Base-by-base conservation (phyloP, 2,797 vertebrate species). In the Phrynocephalus vlangalii region DNA sequence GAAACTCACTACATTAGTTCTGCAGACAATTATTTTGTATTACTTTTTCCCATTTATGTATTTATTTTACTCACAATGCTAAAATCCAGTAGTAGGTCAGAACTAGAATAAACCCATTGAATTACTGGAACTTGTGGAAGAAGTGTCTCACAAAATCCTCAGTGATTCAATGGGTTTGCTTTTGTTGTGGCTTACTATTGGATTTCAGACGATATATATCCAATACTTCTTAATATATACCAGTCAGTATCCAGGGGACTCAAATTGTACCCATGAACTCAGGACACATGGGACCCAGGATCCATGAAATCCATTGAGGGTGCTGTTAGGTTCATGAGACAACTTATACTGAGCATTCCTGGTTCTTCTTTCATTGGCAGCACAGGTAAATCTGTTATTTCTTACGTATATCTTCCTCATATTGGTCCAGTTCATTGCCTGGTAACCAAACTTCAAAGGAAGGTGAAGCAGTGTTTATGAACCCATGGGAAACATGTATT, bases 151-250 rank as follows among this genome's bases (percentile, higher is more conserved):
- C 52, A 56, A 56, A 15, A 56, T 56, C 52, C 52, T 13, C 52
- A 56, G 52, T 56, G 52, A 56, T 56, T 56, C 52, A 56, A 56
- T 56, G 52, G 52, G 52, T 13, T 13, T 56, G 13, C 52, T 56
- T 56, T 56, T 10, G 52, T 13, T 56, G 52, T 56, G 52, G 13
- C 52, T 56, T 56, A 56, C 5, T 56, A 10, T 56, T 56, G 52
- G 52, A 56, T 68, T 76, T 83, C 90, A 87, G 76, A 30, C 92
- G 86, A 90, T 90, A 91, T 90, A 91, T 88, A 83, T 88, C 85
- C 86, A 91, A 89, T 30, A 70, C 86, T 93, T 93, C 91, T 90
- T 89, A 94, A 22, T 90, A 92, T 93, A 91, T 92, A 48, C 52
- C 60, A 67, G 15, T 50, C 10, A 50, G 18, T 26, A 63, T 15